Conservation (phyloP, 2,113 vertebrate genomes). For the Pygoscelis adeliae region DNA sequence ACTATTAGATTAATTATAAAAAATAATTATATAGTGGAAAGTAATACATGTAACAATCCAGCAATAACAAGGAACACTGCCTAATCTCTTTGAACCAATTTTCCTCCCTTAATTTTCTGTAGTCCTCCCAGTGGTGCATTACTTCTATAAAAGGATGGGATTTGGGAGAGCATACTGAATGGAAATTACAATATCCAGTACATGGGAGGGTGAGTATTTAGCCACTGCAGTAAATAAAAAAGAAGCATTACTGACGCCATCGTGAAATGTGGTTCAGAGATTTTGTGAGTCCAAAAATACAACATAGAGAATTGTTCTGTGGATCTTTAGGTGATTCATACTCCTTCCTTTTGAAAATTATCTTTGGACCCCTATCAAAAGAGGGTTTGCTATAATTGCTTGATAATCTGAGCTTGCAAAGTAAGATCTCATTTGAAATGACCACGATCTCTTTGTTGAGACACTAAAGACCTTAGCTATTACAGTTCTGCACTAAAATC, state of each 20-base stretch:
- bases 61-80: not conserved
- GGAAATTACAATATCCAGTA: not conserved
- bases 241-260: not conserved
- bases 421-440: not conserved
- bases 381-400: not conserved
- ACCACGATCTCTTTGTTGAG: not conserved
- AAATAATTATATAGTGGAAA: not conserved
- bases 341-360: not conserved
- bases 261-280: not conserved
- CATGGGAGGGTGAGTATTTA: not conserved
- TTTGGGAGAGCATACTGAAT: not conserved
- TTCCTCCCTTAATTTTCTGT: not conserved
- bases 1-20: not conserved
- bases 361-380: not conserved
- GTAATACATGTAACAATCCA: not conserved
- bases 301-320: not conserved
- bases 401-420: not conserved
- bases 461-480: not conserved
- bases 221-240: not conserved
- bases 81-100: not conserved
- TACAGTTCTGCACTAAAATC: not conserved
- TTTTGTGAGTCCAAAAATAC: not conserved
- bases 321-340: not conserved
- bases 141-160: not conserved
- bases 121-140: not conserved